Base-by-base conservation (phyloP, 92 coral and sea anemone genomes). In the Epizoanthus ramosus region DNA sequence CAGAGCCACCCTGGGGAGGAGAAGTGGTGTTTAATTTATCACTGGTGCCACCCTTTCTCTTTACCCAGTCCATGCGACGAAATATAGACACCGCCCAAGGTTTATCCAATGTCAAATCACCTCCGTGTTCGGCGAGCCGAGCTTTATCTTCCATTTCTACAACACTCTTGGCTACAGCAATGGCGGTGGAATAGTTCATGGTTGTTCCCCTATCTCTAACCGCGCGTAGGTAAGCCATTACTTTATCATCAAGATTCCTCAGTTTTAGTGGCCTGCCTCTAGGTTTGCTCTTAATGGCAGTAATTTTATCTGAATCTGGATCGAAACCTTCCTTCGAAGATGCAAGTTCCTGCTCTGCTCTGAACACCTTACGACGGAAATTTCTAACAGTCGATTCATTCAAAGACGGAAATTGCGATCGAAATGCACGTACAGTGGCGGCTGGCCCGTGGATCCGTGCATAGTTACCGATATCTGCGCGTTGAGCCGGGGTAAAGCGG, bases 71-170 rank as follows among this genome's bases (percentile, higher is more conserved):
- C 71, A 69, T 61, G 17, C 86, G 80, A 28, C 86, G 86, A 31
- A 83, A 54, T 52, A 83, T 19, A 25, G 86, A 83, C n/a, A 71
- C 54, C 4, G 86, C 86, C 86, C 86, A 83, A 23, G 80, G 79
- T 63, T 83, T 83, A 33, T 71, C 86, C 9, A 71, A 17, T 9
- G 39, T 68, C 43, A 83, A 71, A 56, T 83, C 79, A 12, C 86
- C 86, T 17, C 86, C 86, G 31, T 83, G 68, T 56, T 83, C 86
- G 7, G 70, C 86, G 35, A 83, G 86, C 80, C 86, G 68, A 28
- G 80, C 13, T 23, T 37, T 54, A 54, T 83, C 86, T 45, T 83
- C 86, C 39, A 74, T 61, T 25, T 83, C 86, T 19, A 83, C 80
- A 24, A 83, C 73, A 33, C 79, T 74, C 61, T 83, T 83, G 19